Conservation (phyloP, 2,797 vertebrate species). For the Avahi laniger region DNA sequence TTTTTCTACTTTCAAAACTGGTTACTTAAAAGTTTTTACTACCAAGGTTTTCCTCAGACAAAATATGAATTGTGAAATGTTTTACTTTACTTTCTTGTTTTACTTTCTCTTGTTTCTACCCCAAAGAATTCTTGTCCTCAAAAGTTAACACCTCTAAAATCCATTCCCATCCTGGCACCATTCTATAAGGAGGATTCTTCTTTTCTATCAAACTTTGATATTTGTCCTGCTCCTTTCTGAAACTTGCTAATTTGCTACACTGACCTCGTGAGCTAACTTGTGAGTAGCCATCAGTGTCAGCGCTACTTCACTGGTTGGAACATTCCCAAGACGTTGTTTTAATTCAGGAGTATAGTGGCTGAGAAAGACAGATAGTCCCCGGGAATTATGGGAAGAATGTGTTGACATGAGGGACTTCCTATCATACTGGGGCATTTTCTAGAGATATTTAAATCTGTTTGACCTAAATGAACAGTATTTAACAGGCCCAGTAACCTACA, state of each 20-base stretch:
- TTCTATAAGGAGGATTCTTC: background rate
- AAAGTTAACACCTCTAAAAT: background rate
- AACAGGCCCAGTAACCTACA: background rate
- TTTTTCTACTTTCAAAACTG: background rate
- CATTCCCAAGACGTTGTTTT: background rate
- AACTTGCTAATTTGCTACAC: background rate
- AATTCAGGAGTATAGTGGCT: too few species aligned
- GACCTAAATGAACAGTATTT: background rate
- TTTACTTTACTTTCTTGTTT: background rate
- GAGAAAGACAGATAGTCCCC: background rate
- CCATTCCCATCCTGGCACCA: background rate
- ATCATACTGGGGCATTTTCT: background rate
- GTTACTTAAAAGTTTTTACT: background rate
- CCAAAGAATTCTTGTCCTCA: background rate
- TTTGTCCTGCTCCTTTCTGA: background rate
- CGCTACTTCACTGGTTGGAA: background rate
- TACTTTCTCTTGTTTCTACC: background rate
- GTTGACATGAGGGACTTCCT: background rate
- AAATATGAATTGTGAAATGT: background rate
- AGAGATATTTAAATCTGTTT: background rate
- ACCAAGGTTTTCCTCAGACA: background rate
- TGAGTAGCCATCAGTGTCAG: background rate
- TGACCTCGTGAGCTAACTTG: background rate
- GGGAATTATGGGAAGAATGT: background rate
- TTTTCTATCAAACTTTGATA: accelerated